A percentile compares a stretch with the other conserved stretches of the same genome.
Evolutionary conservation across 2,797 vertebrate genomes (phyloP).

Genomic region (Falco biarmicus): DNA sequence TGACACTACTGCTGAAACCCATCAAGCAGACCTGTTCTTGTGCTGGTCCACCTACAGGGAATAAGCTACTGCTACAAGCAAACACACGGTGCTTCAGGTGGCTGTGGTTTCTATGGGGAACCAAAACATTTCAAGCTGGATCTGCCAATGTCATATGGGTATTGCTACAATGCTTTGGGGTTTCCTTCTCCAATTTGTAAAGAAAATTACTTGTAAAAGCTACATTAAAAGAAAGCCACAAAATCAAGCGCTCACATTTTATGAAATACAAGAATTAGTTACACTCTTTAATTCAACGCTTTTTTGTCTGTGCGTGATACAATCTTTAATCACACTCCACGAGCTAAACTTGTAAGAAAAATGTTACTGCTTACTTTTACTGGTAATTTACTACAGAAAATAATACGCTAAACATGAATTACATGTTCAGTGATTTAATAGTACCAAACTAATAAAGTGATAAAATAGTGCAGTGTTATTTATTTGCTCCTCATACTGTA

Average conservation of each 20-base stretch:
- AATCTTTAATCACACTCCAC: not conserved
- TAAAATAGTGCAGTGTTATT: not conserved
- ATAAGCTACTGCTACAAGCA: not conserved
- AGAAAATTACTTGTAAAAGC: not conserved
- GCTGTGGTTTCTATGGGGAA: not conserved
- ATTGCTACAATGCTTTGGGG: not conserved
- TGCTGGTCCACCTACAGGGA: not conserved
- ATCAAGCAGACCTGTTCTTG: not conserved
- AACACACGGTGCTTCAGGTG: not conserved
- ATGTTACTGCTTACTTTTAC: not conserved
- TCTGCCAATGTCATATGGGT: not conserved
- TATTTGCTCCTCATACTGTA: not conserved
- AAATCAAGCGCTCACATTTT: not conserved
- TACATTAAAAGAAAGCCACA: not conserved
- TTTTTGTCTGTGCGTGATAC: not conserved
- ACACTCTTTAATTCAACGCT: not conserved
- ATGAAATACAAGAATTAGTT: not conserved
- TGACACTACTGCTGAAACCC: not conserved
- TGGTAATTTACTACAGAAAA: not conserved
- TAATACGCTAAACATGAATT: not conserved
- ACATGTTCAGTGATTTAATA: not conserved
- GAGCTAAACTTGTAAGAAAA: not conserved
- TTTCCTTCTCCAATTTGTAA: not conserved
- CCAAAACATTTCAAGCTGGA: not conserved
- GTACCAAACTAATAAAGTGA: not conserved